Evolutionary conservation across 2,113 vertebrate species (phyloP).

Genomic region (Heteronetta atricapilla): DNA sequence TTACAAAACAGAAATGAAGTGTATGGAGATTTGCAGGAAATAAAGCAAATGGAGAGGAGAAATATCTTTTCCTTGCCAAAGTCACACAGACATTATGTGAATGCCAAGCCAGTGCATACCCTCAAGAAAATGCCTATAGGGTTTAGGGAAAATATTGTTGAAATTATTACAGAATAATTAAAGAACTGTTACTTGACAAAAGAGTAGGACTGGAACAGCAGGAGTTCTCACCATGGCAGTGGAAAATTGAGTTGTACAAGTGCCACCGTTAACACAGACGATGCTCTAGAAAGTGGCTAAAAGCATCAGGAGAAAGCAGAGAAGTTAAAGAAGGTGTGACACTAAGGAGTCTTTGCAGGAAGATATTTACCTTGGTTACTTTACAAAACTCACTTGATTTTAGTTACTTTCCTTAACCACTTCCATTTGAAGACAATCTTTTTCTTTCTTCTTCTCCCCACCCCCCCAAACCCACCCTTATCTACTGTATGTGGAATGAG

Average conservation of each 20-base stretch:
- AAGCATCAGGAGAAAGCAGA: not conserved
- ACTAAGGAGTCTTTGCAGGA: not conserved
- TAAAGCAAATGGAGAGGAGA: not conserved
- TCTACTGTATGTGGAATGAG: not conserved
- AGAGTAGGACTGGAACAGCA: not conserved
- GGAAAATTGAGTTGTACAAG: not conserved
- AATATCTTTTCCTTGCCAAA: not conserved
- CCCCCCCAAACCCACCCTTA: not conserved
- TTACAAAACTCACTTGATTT: not conserved
- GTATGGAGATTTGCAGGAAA: not conserved
- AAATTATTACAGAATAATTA: not conserved
- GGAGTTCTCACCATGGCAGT: not conserved
- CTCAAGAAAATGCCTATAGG: not conserved
- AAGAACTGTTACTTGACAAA: not conserved
- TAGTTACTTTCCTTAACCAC: too few species aligned
- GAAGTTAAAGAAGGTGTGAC: not conserved
- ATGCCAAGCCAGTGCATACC: not conserved
- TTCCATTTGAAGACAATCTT: too few species aligned
- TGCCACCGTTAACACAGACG: not conserved
- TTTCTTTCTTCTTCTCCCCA: not conserved
- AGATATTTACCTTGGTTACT: not conserved
- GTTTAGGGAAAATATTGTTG: not conserved
- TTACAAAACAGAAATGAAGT: not conserved
- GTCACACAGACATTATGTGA: not conserved
- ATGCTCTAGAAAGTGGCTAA: not conserved